Percentiles rank a stretch among this genome's conserved stretches.
Evolutionary conservation across 2,113 vertebrate genomes (phyloP).

Genomic region (Chelonoidis abingdonii): DNA sequence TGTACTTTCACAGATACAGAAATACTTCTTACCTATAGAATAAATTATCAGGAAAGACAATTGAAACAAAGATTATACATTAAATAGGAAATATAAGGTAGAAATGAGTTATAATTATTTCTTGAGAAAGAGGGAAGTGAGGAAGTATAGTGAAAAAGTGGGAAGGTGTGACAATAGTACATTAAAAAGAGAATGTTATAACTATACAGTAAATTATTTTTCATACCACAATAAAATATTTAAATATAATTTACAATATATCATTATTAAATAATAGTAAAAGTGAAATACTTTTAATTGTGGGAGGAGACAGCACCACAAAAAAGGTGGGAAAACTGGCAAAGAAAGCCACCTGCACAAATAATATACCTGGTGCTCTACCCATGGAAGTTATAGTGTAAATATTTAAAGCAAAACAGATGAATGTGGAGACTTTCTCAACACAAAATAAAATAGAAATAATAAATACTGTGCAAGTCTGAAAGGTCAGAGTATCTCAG

Average conservation of each 20-base stretch:
- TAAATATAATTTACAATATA: slow-evolving; percentile 34
- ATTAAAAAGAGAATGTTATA: slow-evolving; percentile 20
- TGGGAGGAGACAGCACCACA: background rate
- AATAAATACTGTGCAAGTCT: slow-evolving; percentile 62
- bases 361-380: background rate
- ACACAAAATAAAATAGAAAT: slow-evolving; percentile 61
- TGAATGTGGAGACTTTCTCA: slow-evolving; percentile 34
- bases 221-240: slow-evolving; percentile 7
- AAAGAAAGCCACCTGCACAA: background rate
- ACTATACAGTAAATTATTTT: slow-evolving; percentile 44
- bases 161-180: slow-evolving; percentile 39
- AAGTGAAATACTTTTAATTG: fast-evolving
- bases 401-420: slow-evolving; percentile 72
- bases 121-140: slow-evolving; percentile 32
- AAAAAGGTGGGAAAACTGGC: background rate
- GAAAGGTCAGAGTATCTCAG: slow-evolving; percentile 72
- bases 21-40: slow-evolving; percentile 33
- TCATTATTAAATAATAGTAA: slow-evolving; percentile 29
- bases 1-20: background rate
- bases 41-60: slow-evolving; percentile 66
- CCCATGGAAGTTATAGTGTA: slow-evolving; percentile 18
- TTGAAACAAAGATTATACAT: slow-evolving; percentile 69
- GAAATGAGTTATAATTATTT: slow-evolving; percentile 70
- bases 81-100: slow-evolving; percentile 71
- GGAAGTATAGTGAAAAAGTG: slow-evolving; percentile 11